Conservation (phyloP, 2,113 vertebrate species). For the Quiscalus mexicanus region DNA sequence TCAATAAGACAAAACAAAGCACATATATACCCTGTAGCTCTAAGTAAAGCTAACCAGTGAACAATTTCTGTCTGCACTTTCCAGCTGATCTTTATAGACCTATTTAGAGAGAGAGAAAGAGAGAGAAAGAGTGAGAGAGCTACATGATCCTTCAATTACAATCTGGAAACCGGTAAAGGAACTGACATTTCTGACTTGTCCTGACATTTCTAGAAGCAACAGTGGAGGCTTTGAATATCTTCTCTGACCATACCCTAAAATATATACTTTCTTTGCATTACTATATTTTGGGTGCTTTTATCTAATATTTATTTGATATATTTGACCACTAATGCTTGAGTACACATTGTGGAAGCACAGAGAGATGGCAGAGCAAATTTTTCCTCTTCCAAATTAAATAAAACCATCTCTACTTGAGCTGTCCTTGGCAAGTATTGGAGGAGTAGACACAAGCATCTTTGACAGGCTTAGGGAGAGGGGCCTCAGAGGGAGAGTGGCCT, state of each 20-base stretch:
- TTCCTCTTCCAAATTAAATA: not conserved
- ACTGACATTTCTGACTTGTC: conserved; percentile 53
- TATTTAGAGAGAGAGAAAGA: conserved; percentile 40
- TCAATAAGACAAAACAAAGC: conserved; percentile 66
- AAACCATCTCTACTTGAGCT: not conserved
- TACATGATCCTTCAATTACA: conserved; percentile 54
- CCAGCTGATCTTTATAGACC: conserved; percentile 58
- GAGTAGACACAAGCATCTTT: not conserved
- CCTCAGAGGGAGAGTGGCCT: not conserved
- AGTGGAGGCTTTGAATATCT: conserved; percentile 17
- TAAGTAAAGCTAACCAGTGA: conserved; percentile 60
- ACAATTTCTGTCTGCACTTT: conserved; percentile 55
- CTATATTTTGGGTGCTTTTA: conserved; percentile 20
- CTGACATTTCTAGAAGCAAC: conserved; percentile 49
- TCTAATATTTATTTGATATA: conserved; percentile 10
- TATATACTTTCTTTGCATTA: conserved; percentile 22
- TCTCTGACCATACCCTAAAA: conserved; percentile 16
- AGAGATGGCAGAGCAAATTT: not conserved
- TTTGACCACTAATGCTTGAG: conserved; percentile 22
- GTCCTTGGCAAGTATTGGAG: rapidly evolving
- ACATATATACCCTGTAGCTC: conserved; percentile 64
- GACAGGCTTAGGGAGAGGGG: not conserved
- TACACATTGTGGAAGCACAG: not conserved
- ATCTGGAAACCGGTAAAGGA: conserved; percentile 44
- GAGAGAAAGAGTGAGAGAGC: conserved; percentile 16